Conservation (phyloP, 2,888 invertebrate genomes). For the Sialis fuliginosa region DNA sequence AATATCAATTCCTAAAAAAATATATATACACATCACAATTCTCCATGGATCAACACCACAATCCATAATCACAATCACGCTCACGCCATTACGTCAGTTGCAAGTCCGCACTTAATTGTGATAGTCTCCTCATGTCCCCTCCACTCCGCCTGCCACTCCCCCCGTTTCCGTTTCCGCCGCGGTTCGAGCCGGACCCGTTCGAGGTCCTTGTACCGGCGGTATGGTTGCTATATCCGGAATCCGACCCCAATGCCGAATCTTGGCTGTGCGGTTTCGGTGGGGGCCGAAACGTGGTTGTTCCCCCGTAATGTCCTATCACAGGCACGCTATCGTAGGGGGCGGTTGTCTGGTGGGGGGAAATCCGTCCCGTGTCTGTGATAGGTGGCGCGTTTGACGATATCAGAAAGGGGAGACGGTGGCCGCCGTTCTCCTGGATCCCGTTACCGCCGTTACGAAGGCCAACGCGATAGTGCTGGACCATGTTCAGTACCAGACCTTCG, state of each 20-base stretch:
- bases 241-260: slow-evolving; percentile 66
- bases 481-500: slow-evolving; percentile 63
- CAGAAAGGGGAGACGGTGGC: slow-evolving; percentile 20
- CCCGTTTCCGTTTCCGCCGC: slow-evolving; percentile 10
- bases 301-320: slow-evolving; percentile 29
- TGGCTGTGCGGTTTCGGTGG: slow-evolving; percentile 46
- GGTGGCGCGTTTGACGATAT: slow-evolving; percentile 16
- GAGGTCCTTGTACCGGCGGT: slow-evolving; percentile 36
- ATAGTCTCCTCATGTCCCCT: slow-evolving; percentile 21
- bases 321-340: slow-evolving; percentile 52
- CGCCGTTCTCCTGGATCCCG: slow-evolving; percentile 8
- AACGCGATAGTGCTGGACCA: slow-evolving; percentile 36
- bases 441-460: slow-evolving; percentile 4
- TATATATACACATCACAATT: no score
- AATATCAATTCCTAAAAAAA: no score
- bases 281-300: slow-evolving; percentile 38
- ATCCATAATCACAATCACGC: no score
- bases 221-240: slow-evolving; percentile 73
- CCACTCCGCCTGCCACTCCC: slow-evolving; percentile 15
- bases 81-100: slow-evolving; percentile 18
- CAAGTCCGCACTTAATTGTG: slow-evolving; percentile 26
- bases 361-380: slow-evolving; percentile 23
- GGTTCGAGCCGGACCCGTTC: slow-evolving; percentile 19
- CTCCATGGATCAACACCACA: no score
- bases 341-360: slow-evolving; percentile 13